Base-by-base conservation (phyloP, 1,140 invertebrate species). In the Cotesia glomerata region DNA sequence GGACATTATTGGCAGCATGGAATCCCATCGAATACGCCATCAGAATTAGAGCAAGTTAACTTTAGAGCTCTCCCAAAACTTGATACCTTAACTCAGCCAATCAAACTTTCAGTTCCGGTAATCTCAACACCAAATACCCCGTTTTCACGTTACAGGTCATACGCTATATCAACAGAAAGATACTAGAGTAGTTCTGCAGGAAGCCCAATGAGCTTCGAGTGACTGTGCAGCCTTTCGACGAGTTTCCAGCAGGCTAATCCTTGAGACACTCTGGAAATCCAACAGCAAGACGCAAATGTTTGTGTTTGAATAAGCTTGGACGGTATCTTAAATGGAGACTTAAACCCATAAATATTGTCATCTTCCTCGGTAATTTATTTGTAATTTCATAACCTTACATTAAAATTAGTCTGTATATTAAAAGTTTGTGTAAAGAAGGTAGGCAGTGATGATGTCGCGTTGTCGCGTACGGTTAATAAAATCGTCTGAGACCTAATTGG, bases 41-140 rank as follows among this genome's bases (percentile, higher is more conserved):
- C 34, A 54, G 67, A 67, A 56, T 66, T 70, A 66, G 35, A 78
- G 75, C 66, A 82, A 84, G 78, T 85, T 84, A 45, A 45, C 78
- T 77, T 69, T 73, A 75, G 7, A 74, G 76, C 75, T 71, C 63
- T 69, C 69, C 78, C 79, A 84, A 84, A 84, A 83, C 81, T 85
- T 85, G 81, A 85, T 85, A 84, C 80, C 80, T 81, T 80, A 82
- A 81, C 78, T 79, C 79, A 80, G 80, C 83, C 81, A 86, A 86
- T 86, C 84, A 86, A 86, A 86, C 81, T 85, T 86, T 80, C 77
- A 83, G 79, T 81, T 84, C 76, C 76, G 75, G 77, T 85, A 85
- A 86, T 84, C 79, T 79, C 71, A 71, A 74, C 79, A 77, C 79
- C 80, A 83, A 83, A 85, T 82, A 84, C 82, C 78, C 79, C 80